phyloP scores from a whole-genome alignment of 2,113 vertebrate genomes.

The Butorides virescens region DNA sequence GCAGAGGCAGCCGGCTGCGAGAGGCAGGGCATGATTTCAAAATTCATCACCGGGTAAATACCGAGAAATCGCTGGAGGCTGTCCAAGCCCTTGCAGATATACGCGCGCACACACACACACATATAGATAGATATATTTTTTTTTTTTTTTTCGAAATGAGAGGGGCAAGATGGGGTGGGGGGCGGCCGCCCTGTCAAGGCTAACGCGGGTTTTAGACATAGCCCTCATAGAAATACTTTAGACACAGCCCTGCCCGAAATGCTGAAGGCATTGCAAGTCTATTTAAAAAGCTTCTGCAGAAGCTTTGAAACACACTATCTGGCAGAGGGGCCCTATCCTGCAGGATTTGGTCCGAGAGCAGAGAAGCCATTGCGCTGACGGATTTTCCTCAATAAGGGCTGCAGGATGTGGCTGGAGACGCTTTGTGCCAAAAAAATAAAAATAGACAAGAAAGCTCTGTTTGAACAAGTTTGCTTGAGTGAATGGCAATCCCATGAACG shows the following conservation, averaged over 20 bases:
- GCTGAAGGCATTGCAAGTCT: not conserved
- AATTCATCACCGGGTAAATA: not conserved
- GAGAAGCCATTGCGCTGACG: not conserved
- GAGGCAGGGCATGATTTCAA: not conserved
- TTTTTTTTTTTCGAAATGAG: not conserved
- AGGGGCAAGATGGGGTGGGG: not conserved
- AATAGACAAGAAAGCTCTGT: conserved; percentile 36
- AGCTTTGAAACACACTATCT: not conserved
- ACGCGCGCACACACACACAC: not conserved
- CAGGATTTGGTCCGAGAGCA: not conserved
- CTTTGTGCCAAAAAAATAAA: conserved; percentile 13
- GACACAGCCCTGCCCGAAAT: not conserved
- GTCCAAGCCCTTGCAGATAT: not conserved
- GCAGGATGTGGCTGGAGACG: conserved; percentile 7
- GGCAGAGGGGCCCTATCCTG: not conserved
- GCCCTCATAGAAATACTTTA: not conserved
- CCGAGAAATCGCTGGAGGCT: not conserved
- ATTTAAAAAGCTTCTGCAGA: not conserved
- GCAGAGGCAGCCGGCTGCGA: not conserved
- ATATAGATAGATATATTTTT: not conserved
- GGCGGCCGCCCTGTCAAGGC: not conserved
- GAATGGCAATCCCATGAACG: conserved; percentile 17
- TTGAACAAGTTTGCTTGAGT: conserved; percentile 17
- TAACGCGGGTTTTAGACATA: not conserved
- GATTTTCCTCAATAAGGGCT: not conserved